Evolutionary conservation across 1,140 invertebrate species (phyloP), one percentile per base, ranked within the genome.

Genomic region (Dinoponera quadriceps): DNA sequence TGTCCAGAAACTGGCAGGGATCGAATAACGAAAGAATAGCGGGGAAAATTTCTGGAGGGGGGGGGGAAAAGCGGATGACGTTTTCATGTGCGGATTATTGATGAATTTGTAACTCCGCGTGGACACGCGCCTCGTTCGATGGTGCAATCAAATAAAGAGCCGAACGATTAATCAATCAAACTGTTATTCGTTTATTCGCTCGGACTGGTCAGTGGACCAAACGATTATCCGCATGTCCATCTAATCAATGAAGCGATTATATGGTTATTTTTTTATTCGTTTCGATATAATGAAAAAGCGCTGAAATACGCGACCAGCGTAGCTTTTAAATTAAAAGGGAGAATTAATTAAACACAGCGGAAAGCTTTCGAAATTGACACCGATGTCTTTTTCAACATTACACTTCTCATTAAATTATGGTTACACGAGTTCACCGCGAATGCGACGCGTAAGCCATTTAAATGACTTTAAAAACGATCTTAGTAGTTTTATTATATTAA

Each of bases 101-200:
- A 80, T 80, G 75, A 80, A 80, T 80, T 80, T 57, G 65, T 80
- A 80, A 80, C 75, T 44, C 22, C 25, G 54, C 65, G 25, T 20
- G 63, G 22, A 44, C 51, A 38, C 63, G 51, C 27, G 22, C 51
- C 22, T 20, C 29, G 51, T 57, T 71, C 33, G 75, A 80, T 71
- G 75, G 75, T n/a, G 65, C 75, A 80, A 80, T 80, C 75, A 80
- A 80, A 80, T 80, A 71, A 80, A 80, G 75, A 80, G 59, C 75
- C 22, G 51, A 80, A 48, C 75, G 65, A 80, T 80, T 80, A 80
- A 80, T 80, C 75, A 69, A 80, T 80, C 75, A 80, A 80, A 71
- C 51, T 69, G 75, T 80, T 78, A 80, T 80, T 80, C 75, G 75
- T 80, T 80, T 80, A 80, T 51, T 65, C 75, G 75, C 75, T 80